phyloP scores from a whole-genome alignment of 2,113 vertebrate genomes.

The Sprattus sprattus region DNA sequence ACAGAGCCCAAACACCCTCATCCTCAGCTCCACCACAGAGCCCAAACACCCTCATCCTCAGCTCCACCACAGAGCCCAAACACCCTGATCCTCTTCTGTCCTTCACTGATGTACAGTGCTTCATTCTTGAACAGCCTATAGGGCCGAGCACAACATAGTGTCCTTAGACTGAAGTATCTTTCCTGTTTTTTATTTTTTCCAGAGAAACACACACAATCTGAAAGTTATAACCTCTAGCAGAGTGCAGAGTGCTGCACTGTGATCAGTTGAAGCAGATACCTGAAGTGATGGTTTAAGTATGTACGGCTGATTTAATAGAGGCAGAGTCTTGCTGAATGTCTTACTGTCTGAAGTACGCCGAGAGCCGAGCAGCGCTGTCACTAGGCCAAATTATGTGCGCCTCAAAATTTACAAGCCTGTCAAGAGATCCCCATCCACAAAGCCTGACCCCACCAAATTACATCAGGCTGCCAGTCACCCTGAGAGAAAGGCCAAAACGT shows the following conservation, averaged over 20 bases:
- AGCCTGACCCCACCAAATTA: slow-evolving; percentile 54
- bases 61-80: slow-evolving; percentile 49
- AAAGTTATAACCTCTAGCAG: neutral
- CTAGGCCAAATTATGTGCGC: slow-evolving; percentile 56
- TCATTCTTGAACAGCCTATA: slow-evolving; percentile 39
- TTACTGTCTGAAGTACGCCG: slow-evolving; percentile 34
- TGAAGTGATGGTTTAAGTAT: neutral
- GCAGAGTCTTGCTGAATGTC: slow-evolving; percentile 54
- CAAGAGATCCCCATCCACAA: slow-evolving; percentile 54
- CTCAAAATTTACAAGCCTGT: slow-evolving; percentile 55
- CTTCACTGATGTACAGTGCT: neutral
- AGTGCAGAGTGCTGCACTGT: neutral
- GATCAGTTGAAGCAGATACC: neutral
- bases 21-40: slow-evolving; percentile 48
- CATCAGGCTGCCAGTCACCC: slow-evolving; percentile 43
- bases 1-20: slow-evolving; percentile 55
- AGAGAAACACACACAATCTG: neutral
- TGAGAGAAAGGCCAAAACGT: slow-evolving; percentile 44
- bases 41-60: slow-evolving; percentile 46
- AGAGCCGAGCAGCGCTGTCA: slow-evolving; percentile 41
- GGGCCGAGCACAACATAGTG: neutral
- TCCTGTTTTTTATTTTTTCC: neutral
- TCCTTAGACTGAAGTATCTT: neutral
- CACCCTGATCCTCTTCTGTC: slow-evolving; percentile 34
- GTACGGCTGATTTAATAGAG: slow-evolving; percentile 49